These are phyloP conservation scores for Triplophysa tibetana DNA, from an alignment of 2,113 vertebrate species.

Conservation along the genomic window DNA sequence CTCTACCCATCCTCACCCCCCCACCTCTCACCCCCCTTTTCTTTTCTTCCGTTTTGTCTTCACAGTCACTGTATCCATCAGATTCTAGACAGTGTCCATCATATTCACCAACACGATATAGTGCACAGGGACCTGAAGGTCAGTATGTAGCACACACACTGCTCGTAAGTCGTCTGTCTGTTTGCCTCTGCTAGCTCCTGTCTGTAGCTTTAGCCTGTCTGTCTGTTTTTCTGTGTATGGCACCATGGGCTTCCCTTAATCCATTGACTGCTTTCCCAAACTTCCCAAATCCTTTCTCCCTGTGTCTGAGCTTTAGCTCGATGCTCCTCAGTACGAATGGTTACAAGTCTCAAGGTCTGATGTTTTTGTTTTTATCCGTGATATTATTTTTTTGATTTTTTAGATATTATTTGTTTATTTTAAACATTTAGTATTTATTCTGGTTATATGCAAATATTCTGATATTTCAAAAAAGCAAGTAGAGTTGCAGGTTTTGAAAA, in stretches of 20 bases:
- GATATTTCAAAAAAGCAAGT: too few relatives aligned
- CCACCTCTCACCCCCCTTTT: conserved; percentile 31
- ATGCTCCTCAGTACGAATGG: background rate
- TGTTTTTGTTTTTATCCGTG: background rate
- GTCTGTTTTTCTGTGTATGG: conserved; percentile 59
- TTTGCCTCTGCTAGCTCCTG: conserved; percentile 48
- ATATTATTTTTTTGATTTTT: background rate
- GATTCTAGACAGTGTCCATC: conserved; percentile 87
- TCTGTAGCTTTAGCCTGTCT: conserved; percentile 43
- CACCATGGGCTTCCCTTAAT: conserved; percentile 56
- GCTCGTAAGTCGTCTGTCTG: conserved; percentile 25
- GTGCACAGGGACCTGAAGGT: conserved; percentile 89
- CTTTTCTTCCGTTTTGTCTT: conserved; percentile 72
- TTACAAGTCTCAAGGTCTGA: background rate
- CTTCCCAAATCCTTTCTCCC: background rate
- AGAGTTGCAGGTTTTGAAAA: too few relatives aligned
- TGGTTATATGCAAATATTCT: background rate
- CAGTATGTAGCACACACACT: conserved; percentile 71
- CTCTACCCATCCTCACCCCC: conserved; percentile 10
- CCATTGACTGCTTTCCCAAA: conserved; percentile 40
- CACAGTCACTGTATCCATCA: conserved; percentile 87
- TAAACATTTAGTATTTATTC: background rate
- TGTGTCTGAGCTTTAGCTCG: conserved; percentile 14
- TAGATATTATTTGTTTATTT: background rate
- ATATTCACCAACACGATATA: conserved; percentile 90